A percentile compares a stretch with the other conserved stretches of the same genome.
Evolutionary conservation across 2,797 vertebrate species (phyloP).

Genomic region (Neoniphon sammara): DNA sequence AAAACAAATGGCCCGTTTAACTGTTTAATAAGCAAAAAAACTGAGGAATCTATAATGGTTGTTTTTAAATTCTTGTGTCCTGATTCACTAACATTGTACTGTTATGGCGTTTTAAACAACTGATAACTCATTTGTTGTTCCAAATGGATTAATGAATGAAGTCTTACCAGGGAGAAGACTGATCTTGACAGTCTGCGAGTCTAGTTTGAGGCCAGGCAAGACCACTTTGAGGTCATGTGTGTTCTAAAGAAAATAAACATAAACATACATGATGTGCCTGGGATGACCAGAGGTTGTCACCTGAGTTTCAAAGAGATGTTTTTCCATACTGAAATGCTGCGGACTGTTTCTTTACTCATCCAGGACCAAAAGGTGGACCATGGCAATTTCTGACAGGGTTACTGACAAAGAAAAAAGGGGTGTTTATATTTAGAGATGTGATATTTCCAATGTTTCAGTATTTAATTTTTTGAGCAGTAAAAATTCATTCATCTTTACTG

Average conservation of each 20-base stretch:
- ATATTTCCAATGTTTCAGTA: too few species aligned
- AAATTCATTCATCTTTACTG: too few species aligned
- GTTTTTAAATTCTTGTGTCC: background rate
- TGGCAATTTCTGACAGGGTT: too few species aligned
- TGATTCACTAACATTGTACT: background rate
- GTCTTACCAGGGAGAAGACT: constrained; percentile 87
- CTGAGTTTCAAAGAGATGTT: background rate
- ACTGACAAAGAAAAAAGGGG: too few species aligned
- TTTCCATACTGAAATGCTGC: background rate
- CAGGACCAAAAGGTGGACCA: too few species aligned
- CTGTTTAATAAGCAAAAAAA: constrained; percentile 6
- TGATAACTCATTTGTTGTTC: background rate
- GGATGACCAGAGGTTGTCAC: background rate
- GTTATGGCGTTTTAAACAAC: too few species aligned
- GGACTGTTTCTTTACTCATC: too few species aligned
- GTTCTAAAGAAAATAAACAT: constrained; percentile 66
- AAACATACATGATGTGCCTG: background rate
- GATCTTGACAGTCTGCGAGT: constrained; percentile 82
- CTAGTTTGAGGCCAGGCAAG: constrained; percentile 85
- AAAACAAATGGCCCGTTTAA: background rate
- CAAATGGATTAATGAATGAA: background rate
- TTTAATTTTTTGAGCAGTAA: too few species aligned
- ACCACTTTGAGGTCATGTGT: constrained; percentile 84
- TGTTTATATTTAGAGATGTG: too few species aligned
- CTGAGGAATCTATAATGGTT: too few species aligned